Base-by-base conservation (phyloP, 2,113 vertebrate genomes). In the Dolichallabes microphthalmus region DNA sequence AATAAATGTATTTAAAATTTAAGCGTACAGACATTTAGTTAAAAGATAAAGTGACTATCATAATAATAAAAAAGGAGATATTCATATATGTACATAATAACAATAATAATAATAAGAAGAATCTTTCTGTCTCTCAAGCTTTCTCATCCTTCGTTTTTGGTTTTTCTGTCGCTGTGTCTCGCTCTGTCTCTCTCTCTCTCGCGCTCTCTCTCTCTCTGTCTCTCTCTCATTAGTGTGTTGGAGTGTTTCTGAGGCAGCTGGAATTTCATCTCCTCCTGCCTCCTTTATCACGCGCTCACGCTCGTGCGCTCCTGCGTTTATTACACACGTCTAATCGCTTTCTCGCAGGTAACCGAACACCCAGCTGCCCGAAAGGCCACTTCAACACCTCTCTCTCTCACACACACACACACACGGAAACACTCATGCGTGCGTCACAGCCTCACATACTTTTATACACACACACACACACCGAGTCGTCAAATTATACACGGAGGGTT, bases 221-320 rank as follows among this genome's bases (percentile, higher is more conserved):
- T 85, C 39, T 82, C 88, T 87, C 86, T 82, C 88, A 84, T 86
- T 86, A 86, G 84, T 87, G 81, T 89, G 86, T 58, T 75, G 66
- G 80, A 79, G 83, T 79, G 83, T 82, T 87, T 86, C 84, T 81
- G 82, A 85, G 86, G 88, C 88, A 89, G 88, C 88, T 89, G 88
- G 88, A 89, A 89, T 87, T 89, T 89, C 88, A 89, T 86, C 87
- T 90, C 87, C 83, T 86, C 77, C 84, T 79, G 85, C 68, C 66
- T 66, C 73, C 88, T 87, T 87, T 89, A 87, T 89, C 84, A 86
- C 66, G 15, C 63, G 35, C 83, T 45, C 39, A 60, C 85, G 66
- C 80, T 57, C 79, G 17, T 60, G 63, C 87, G 61, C 81, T 52
- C 84, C 86, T 86, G 82, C 84, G 82, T 87, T 87, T 87, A 87